A percentile compares a stretch with the other conserved stretches of the same genome.
These are phyloP conservation scores for Temnothorax nylanderi DNA, from an alignment of 1,140 invertebrate species.

Conservation along the genomic window DNA sequence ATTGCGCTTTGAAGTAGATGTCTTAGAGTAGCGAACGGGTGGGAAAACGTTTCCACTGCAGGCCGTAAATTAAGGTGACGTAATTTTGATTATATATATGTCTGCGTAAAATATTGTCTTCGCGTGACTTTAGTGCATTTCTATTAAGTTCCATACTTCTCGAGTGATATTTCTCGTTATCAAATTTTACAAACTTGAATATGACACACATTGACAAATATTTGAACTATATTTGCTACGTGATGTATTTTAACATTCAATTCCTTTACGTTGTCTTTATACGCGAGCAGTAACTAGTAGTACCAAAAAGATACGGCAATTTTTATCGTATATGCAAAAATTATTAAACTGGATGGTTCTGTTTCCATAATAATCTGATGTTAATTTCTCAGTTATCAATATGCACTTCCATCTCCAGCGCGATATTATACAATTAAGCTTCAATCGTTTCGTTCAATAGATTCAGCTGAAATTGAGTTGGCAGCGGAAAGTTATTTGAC, in stretches of 20 bases:
- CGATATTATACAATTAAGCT: background rate
- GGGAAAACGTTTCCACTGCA: background rate
- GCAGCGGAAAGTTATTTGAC: background rate
- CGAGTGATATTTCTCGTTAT: background rate
- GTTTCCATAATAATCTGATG: background rate
- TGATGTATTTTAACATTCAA: background rate
- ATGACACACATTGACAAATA: background rate
- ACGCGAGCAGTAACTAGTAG: background rate
- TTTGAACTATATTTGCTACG: background rate
- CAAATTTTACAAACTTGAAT: background rate
- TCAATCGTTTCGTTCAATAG: background rate
- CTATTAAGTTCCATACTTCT: conserved; percentile 3
- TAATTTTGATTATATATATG: conserved; percentile 32
- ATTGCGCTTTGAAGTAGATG: conserved; percentile 10
- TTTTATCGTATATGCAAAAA: background rate
- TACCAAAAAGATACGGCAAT: background rate
- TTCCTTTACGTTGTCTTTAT: background rate
- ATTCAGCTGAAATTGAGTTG: background rate
- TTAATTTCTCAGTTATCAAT: background rate
- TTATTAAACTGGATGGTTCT: background rate
- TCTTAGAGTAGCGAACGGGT: background rate
- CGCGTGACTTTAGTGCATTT: background rate
- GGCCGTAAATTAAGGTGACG: conserved; percentile 23
- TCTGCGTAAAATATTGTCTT: conserved; percentile 14
- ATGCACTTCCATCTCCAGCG: background rate